Evolutionary conservation across 2,797 vertebrate species (phyloP).

Genomic region (Phataginus tricuspis): DNA sequence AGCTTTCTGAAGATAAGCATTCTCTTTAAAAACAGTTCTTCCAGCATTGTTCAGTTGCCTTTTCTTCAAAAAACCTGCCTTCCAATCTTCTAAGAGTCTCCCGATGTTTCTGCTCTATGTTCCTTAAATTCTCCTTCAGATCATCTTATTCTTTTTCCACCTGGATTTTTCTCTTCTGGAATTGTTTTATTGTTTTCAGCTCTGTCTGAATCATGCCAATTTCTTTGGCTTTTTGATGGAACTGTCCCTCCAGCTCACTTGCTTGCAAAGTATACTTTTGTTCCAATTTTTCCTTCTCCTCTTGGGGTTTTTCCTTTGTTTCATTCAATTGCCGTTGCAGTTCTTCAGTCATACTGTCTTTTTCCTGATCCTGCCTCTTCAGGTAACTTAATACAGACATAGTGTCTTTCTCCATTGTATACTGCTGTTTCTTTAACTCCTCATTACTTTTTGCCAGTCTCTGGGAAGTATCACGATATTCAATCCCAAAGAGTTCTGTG

Average conservation of each 20-base stretch:
- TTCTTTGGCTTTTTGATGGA: slow-evolving; percentile 87
- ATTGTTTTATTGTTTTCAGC: slow-evolving; percentile 88
- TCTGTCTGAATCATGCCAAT: slow-evolving; percentile 89
- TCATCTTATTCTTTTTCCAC: slow-evolving; percentile 91
- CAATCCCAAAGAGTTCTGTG: slow-evolving; percentile 86
- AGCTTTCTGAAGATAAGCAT: slow-evolving; percentile 89
- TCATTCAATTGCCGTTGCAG: slow-evolving; percentile 86
- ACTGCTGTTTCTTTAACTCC: slow-evolving; percentile 87
- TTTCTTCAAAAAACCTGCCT: slow-evolving; percentile 90
- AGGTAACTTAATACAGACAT: slow-evolving; percentile 86
- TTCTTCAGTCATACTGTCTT: slow-evolving; percentile 87
- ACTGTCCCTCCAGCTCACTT: slow-evolving; percentile 88
- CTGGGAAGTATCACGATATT: slow-evolving; percentile 86
- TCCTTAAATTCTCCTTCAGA: slow-evolving; percentile 86
- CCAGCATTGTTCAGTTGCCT: slow-evolving; percentile 90
- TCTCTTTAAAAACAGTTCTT: slow-evolving; percentile 91
- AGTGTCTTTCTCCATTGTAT: slow-evolving; percentile 87
- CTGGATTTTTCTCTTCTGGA: slow-evolving; percentile 87
- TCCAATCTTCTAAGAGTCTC: slow-evolving; percentile 88
- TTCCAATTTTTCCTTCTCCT: slow-evolving; percentile 87
- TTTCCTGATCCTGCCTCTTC: slow-evolving; percentile 85
- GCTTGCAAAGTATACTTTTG: slow-evolving; percentile 85
- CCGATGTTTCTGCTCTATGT: slow-evolving; percentile 87
- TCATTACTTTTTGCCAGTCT: slow-evolving; percentile 88
- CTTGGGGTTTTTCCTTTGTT: slow-evolving; percentile 83